These are phyloP conservation scores for Sebastes steindachneri DNA, from an alignment of 2,797 vertebrate species.

Conservation along the genomic window DNA sequence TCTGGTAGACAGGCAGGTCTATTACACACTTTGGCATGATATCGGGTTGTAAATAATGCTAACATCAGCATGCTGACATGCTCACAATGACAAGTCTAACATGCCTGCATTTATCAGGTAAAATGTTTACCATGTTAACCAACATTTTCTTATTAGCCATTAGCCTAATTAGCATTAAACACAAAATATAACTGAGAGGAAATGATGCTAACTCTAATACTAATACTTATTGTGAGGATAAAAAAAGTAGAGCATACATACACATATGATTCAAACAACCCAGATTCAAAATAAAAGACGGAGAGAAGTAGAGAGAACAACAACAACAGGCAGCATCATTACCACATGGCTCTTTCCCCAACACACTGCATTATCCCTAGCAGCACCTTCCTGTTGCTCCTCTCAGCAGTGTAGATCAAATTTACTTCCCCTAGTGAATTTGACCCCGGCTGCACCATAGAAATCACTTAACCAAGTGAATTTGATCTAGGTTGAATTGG, in stretches of 20 bases:
- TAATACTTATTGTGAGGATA: background rate
- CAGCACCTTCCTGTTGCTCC: conserved; percentile 21
- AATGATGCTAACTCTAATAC: background rate
- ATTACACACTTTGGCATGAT: background rate
- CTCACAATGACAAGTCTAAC: background rate
- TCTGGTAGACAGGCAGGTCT: too few relatives aligned
- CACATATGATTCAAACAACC: background rate
- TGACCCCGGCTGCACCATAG: conserved; percentile 36
- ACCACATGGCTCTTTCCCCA: background rate
- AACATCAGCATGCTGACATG: background rate
- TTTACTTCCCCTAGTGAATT: conserved; percentile 44
- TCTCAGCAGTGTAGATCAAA: conserved; percentile 41
- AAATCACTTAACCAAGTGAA: conserved; percentile 59
- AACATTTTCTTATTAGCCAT: background rate
- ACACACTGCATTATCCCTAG: background rate
- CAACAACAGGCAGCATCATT: conserved; percentile 2
- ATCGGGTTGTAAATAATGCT: background rate
- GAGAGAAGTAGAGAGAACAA: background rate
- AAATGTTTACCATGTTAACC: background rate
- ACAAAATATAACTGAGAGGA: background rate
- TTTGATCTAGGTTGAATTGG: conserved; percentile 53
- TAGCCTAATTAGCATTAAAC: background rate
- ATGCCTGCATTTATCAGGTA: background rate
- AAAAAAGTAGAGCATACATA: background rate
- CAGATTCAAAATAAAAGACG: background rate